Conservation (phyloP, 2,888 invertebrate genomes). For the Amaurobius ferox region DNA sequence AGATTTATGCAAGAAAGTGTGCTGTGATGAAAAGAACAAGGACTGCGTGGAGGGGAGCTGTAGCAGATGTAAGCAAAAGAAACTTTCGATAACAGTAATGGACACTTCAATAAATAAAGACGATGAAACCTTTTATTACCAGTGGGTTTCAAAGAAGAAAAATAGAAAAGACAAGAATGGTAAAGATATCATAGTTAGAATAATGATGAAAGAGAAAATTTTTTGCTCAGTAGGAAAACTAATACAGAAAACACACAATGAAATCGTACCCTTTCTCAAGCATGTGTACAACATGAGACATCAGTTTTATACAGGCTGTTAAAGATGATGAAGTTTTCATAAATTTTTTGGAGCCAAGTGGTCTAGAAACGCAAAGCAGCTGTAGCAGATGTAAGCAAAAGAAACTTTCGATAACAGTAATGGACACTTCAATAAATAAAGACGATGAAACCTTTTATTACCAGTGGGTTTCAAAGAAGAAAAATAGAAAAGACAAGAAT, state of each 20-base stretch:
- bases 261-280: background rate
- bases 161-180: slow-evolving; percentile 10
- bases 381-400: background rate
- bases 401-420: background rate
- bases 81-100: background rate
- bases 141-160: background rate
- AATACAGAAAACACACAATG: background rate
- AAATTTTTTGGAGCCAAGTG: no score
- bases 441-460: background rate
- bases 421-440: background rate
- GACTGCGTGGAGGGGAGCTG: background rate
- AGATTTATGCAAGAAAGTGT: background rate
- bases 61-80: background rate
- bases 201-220: slow-evolving; percentile 3
- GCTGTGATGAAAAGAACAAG: slow-evolving; percentile 7
- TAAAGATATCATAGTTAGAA: background rate
- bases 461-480: background rate
- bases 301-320: slow-evolving; percentile 4
- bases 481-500: slow-evolving; percentile 7
- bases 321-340: no score
- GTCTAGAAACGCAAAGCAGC: background rate
- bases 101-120: background rate
- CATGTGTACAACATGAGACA: background rate
- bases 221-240: background rate
- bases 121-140: background rate